phyloP scores from a whole-genome alignment of 1,140 invertebrate species.

The Eurosta solidaginis region DNA sequence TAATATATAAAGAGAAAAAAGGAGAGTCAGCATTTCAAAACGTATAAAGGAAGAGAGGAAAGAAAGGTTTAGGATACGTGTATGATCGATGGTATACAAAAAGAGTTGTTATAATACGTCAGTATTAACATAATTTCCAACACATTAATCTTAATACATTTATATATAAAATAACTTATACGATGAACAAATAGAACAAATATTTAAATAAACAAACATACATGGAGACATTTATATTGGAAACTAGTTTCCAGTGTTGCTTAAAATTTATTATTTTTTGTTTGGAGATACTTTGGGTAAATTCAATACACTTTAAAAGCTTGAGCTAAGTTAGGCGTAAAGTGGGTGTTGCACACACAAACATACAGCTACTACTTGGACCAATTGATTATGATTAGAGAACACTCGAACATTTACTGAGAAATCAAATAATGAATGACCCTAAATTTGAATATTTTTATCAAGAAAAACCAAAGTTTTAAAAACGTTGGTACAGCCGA shows the following conservation, averaged over 20 bases:
- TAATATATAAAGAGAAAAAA: background rate
- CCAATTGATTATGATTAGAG: background rate
- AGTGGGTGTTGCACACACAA: background rate
- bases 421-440: background rate
- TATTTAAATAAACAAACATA: background rate
- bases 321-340: too few relatives aligned
- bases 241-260: background rate
- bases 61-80: background rate
- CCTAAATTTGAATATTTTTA: too few relatives aligned
- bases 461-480: too few relatives aligned
- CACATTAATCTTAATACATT: too few relatives aligned
- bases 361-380: background rate
- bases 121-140: conserved; percentile 22
- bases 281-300: too few relatives aligned
- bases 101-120: background rate
- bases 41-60: background rate
- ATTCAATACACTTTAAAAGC: background rate
- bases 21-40: background rate
- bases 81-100: too few relatives aligned
- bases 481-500: too few relatives aligned
- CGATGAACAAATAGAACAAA: background rate
- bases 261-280: background rate
- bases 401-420: background rate
- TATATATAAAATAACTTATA: conserved; percentile 4
- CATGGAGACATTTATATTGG: background rate